These are phyloP conservation scores for Cerceris rybyensis DNA, from an alignment of 2,888 invertebrate species.

Conservation along the genomic window DNA sequence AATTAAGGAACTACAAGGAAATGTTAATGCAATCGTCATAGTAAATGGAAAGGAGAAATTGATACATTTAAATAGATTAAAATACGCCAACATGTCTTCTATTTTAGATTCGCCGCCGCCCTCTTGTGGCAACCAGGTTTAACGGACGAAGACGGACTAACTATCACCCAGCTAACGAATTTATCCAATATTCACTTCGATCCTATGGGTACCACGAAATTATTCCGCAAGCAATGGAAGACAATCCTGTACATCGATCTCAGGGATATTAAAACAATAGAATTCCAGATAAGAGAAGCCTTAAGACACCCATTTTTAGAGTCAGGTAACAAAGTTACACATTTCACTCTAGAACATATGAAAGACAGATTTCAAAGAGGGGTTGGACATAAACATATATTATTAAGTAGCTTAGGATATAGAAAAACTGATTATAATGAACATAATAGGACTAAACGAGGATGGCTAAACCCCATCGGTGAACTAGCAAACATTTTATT, in stretches of 20 bases:
- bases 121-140: not conserved
- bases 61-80: slow-evolving; percentile 15
- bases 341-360: too few species aligned
- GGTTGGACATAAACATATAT: too few species aligned
- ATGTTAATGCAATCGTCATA: slow-evolving; percentile 2
- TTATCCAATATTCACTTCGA: slow-evolving; percentile 11
- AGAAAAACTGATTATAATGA: too few species aligned
- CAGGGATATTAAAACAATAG: not conserved
- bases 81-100: slow-evolving; percentile 11
- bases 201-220: slow-evolving; percentile 4
- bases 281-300: too few species aligned
- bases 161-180: not conserved
- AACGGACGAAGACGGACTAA: not conserved
- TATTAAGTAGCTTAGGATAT: too few species aligned
- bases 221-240: slow-evolving; percentile 7
- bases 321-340: too few species aligned
- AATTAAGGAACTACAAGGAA: not conserved
- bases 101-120: not conserved
- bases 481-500: not conserved
- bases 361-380: too few species aligned
- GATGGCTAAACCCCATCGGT: not conserved
- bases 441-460: not conserved
- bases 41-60: not conserved
- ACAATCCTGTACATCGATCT: slow-evolving; percentile 3
- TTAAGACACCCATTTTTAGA: too few species aligned